Evolutionary conservation across 2,113 vertebrate species (phyloP).

Genomic region (Boleophthalmus pectinirostris): DNA sequence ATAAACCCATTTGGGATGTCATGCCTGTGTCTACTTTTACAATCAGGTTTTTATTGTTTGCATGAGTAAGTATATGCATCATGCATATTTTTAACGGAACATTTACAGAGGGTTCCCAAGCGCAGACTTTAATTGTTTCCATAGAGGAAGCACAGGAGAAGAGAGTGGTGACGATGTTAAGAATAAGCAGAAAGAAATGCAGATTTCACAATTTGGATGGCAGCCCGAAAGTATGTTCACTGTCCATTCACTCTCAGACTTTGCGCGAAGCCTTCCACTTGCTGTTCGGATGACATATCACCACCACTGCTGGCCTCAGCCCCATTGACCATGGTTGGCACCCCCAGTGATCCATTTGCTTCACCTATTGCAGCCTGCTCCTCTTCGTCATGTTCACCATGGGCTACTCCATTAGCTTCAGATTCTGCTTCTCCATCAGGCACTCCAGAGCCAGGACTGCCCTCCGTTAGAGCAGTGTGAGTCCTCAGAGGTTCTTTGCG

Average conservation of each 20-base stretch:
- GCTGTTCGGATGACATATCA: slow-evolving; percentile 59
- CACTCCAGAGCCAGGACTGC: slow-evolving; percentile 65
- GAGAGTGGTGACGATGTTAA: slow-evolving; percentile 53
- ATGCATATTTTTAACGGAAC: slow-evolving; percentile 58
- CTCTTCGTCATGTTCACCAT: slow-evolving; percentile 73
- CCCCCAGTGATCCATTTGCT: slow-evolving; percentile 52
- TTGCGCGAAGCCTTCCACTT: slow-evolving; percentile 73
- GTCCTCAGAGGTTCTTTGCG: slow-evolving; percentile 88
- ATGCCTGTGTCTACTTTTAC: slow-evolving; percentile 73
- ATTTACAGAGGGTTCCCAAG: slow-evolving; percentile 54
- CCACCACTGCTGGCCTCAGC: slow-evolving; percentile 44
- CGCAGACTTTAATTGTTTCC: slow-evolving; percentile 50
- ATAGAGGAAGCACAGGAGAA: slow-evolving; percentile 57
- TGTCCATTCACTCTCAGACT: slow-evolving; percentile 77
- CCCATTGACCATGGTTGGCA: slow-evolving; percentile 54
- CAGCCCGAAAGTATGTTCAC: slow-evolving; percentile 61
- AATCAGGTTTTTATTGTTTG: slow-evolving; percentile 22
- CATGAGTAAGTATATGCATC: slow-evolving; percentile 45
- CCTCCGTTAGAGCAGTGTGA: slow-evolving; percentile 81
- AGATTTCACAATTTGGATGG: slow-evolving; percentile 55
- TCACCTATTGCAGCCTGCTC: slow-evolving; percentile 70
- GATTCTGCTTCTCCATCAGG: slow-evolving; percentile 57
- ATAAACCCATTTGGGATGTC: slow-evolving; percentile 34
- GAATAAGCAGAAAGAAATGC: slow-evolving; percentile 57
- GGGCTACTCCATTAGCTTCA: slow-evolving; percentile 55